These are phyloP conservation scores for Spilarctia lutea DNA, from an alignment of 2,888 invertebrate genomes.

Conservation along the genomic window DNA sequence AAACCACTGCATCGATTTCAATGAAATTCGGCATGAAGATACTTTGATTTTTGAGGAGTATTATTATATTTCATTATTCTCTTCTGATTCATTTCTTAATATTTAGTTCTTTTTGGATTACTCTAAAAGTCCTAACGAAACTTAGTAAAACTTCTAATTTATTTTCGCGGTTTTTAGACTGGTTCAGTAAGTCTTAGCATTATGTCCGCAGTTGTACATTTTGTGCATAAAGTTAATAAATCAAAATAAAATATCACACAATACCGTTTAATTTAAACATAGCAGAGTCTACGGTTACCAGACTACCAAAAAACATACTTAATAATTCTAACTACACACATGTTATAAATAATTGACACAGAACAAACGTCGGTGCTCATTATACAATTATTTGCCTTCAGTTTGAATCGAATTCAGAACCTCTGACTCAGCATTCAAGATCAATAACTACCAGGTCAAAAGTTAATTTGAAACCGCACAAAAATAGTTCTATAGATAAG, in stretches of 20 bases:
- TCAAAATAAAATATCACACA: not conserved
- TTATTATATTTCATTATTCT: too few relatives aligned
- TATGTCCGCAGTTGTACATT: too few relatives aligned
- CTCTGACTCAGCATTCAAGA: not conserved
- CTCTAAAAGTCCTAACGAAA: too few relatives aligned
- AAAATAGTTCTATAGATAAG: not conserved
- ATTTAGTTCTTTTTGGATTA: too few relatives aligned
- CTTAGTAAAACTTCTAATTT: too few relatives aligned
- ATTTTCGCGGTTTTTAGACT: too few relatives aligned
- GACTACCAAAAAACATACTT: not conserved
- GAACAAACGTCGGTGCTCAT: not conserved
- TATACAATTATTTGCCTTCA: not conserved
- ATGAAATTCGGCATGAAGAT: too few relatives aligned
- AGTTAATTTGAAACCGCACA: not conserved
- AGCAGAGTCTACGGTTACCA: not conserved
- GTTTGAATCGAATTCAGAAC: not conserved
- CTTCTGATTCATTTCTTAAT: too few relatives aligned
- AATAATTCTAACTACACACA: not conserved
- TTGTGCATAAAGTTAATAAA: too few relatives aligned
- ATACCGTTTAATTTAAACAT: not conserved
- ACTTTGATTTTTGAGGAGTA: too few relatives aligned
- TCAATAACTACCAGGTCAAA: not conserved
- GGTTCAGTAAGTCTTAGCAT: too few relatives aligned
- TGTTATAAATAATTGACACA: not conserved
- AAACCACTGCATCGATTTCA: too few relatives aligned